Evolutionary conservation across 2,797 vertebrate genomes (phyloP).

Genomic region (Jordanella pulchra): DNA sequence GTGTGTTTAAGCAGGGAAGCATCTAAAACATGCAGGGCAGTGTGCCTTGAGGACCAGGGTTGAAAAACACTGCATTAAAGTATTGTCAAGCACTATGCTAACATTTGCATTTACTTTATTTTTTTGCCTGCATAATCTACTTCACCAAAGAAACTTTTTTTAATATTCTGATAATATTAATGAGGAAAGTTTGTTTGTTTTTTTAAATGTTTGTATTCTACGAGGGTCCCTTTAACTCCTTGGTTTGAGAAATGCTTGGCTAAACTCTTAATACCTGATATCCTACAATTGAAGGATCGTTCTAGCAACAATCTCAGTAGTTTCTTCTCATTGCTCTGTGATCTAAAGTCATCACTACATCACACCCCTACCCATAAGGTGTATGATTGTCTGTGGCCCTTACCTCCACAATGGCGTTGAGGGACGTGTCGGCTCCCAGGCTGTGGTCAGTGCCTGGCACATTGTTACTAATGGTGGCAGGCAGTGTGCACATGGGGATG

Average conservation of each 20-base stretch:
- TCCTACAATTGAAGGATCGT: background rate
- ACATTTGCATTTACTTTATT: background rate
- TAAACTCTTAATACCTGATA: background rate
- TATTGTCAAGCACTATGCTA: background rate
- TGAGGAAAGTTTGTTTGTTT: background rate
- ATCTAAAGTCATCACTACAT: background rate
- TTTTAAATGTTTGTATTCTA: background rate
- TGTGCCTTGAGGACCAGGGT: no score
- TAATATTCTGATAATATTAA: background rate
- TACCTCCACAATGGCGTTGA: slow-evolving; percentile 92
- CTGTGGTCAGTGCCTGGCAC: slow-evolving; percentile 89
- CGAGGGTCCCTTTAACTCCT: background rate
- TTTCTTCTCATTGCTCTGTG: background rate
- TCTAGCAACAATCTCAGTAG: background rate
- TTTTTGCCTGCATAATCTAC: background rate
- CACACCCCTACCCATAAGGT: background rate
- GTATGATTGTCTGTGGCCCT: slow-evolving; percentile 54
- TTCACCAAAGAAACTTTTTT: background rate
- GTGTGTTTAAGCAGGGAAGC: no score
- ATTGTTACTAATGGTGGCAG: slow-evolving; percentile 94
- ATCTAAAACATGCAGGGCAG: no score
- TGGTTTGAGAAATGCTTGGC: background rate
- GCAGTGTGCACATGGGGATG: slow-evolving; percentile 88
- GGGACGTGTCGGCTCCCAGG: slow-evolving; percentile 87
- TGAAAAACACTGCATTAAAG: no score